Evolutionary conservation across 2,797 vertebrate species (phyloP), one percentile per base, ranked within the genome.

Genomic region (Chaenodraco wilsoni): DNA sequence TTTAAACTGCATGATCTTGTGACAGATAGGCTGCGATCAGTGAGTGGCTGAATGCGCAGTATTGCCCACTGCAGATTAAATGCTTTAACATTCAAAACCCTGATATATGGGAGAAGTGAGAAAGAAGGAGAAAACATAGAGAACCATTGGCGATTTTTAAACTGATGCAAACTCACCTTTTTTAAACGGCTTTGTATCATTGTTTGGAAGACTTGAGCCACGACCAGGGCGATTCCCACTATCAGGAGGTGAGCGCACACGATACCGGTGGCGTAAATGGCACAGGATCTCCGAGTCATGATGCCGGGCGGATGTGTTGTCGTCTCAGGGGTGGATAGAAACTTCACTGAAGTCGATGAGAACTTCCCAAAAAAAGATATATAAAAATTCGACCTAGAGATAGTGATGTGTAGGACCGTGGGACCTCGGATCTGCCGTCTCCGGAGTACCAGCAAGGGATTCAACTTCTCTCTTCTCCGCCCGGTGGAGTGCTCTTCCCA

Each of bases 171-270:
- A 58, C 92, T 92, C 65, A 96, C 95, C 94, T 95, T 91, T 88
- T 96, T 96, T 68, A 96, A 76, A 62, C 94, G 91, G 73, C 87
- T 93, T 68, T 95, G 87, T 5, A 96, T 95, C 91, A 94, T 78
- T 59, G 95, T 96, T 86, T 95, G 95, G 86, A 95, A 96, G 92
- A 95, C 94, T 86, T 96, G 95, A 84, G 93, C 93, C 87, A 95
- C 92, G 59, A 95, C 87, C 84, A 96, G 88, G 81, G 93, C 94
- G 91, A 96, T 95, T 54, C 95, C 95, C 76, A 95, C 77, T 0
- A 95, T 95, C 54, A 96, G 94, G 74, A 95, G 91, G 88, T 92
- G 92, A 82, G 94, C 94, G 71, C 94, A 92, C 77, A 93, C 93
- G 86, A 95, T 94, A 2, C 94, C 95, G 71, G 94, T 95, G 82